Conservation (phyloP, 2,113 vertebrate species). For the Sardina pilchardus region DNA sequence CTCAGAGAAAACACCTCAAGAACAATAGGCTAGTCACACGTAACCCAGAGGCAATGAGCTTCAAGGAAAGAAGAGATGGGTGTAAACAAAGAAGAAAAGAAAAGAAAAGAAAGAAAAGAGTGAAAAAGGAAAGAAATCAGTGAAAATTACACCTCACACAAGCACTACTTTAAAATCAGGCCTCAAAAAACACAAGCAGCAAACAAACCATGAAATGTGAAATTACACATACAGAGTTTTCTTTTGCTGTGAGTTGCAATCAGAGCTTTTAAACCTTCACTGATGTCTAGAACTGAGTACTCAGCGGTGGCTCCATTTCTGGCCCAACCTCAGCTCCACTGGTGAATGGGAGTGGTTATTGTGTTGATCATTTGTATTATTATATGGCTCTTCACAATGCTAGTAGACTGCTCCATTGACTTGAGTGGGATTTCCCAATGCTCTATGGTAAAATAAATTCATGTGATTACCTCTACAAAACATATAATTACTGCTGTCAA, state of each 20-base stretch:
- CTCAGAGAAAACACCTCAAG: constrained; percentile 41
- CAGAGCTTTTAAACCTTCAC: not conserved
- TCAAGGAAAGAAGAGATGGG: constrained; percentile 11
- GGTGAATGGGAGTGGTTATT: too few species aligned
- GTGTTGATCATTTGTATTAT: too few species aligned
- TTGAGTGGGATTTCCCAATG: too few species aligned
- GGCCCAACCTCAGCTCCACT: not conserved
- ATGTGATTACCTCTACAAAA: too few species aligned
- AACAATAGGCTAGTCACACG: constrained; percentile 39
- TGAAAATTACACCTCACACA: not conserved
- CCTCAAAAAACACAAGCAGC: not conserved
- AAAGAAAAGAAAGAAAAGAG: not conserved
- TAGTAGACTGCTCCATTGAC: too few species aligned
- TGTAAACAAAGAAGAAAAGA: not conserved
- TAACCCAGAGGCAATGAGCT: constrained; percentile 22
- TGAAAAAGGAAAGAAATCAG: not conserved
- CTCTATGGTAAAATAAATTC: too few species aligned
- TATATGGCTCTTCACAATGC: too few species aligned
- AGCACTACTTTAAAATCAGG: not conserved
- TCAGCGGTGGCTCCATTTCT: not conserved
- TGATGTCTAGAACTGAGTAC: not conserved
- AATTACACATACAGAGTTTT: not conserved
- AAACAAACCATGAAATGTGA: not conserved
- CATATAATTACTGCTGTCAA: too few species aligned
- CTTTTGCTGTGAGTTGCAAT: not conserved